Base-by-base conservation (phyloP, 2,888 invertebrate genomes). In the Dorcus hopei region DNA sequence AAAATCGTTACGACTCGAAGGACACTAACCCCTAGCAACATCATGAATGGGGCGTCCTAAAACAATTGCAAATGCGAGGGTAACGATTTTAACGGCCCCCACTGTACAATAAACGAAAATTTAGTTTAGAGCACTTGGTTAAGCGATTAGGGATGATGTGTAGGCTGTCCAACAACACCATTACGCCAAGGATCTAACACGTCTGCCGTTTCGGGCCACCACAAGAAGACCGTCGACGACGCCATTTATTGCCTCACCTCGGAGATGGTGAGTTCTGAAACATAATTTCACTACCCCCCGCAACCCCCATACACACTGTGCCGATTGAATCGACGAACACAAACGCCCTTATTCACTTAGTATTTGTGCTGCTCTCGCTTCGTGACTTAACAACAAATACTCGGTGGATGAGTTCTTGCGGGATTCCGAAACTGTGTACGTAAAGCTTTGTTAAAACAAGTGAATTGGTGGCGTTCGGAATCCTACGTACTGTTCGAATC, bases 161-260 rank as follows among this genome's bases (percentile, higher is more conserved):
- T 78, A 85, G 86, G 85, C 70, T 85, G 83, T 75, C 87, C 85
- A 62, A 85, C 87, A 54, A 85, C 85, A 54, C 85, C 85, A 51
- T 77, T 83, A 58, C 72, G 78, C 49, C 76, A 77, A 64, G 70
- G 70, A 79, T 81, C 68, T 72, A 81, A 81, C 79, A 58, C 80
- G 74, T 59, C 84, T 75, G 39, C 82, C 77, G 59, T 77, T 74
- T 70, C 72, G 54, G 63, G 62, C 26, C 61, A 64, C 75, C 81
- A 54, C 70, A 83, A 83, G 76, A 83, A 85, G 66, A 84, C 86
- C 48, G 86, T 87, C 70, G 87, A 87, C 76, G 85, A 86, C 75
- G 87, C 89, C 71, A 85, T 91, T 75, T 90, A 89, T 79, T 90
- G 89, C 79, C 86, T 91, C 72, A 90, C 91, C 72, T 87, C 88